Evolutionary conservation across 2,113 vertebrate species (phyloP).

Genomic region (Lepus americanus): DNA sequence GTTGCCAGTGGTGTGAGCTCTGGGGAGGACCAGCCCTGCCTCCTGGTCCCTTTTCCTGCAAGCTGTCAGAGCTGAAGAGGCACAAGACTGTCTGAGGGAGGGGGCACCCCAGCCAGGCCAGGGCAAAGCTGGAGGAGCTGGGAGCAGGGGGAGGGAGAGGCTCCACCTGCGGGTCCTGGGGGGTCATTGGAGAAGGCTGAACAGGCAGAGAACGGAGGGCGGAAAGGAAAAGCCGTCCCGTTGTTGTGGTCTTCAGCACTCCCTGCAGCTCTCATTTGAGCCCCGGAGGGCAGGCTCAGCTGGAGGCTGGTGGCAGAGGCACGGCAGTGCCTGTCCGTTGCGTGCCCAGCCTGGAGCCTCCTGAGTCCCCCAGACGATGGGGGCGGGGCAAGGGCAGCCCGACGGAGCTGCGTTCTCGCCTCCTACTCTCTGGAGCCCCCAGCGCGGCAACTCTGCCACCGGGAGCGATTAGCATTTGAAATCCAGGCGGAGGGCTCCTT

Average conservation of each 20-base stretch:
- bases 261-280: neutral
- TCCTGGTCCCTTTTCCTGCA: neutral
- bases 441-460: slow-evolving; percentile 58
- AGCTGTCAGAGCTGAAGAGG: neutral
- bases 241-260: neutral
- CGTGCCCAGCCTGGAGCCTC: neutral
- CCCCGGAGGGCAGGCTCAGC: neutral
- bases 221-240: neutral
- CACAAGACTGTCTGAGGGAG: neutral
- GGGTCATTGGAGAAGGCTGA: neutral
- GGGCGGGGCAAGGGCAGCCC: neutral
- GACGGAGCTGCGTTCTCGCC: neutral
- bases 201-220: neutral
- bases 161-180: neutral
- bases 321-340: too few species aligned
- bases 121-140: neutral
- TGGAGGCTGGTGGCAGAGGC: neutral
- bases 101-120: neutral
- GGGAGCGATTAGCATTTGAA: slow-evolving; percentile 82
- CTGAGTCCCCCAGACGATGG: neutral
- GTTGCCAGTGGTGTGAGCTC: neutral
- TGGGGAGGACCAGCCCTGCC: accelerated
- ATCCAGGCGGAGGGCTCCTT: slow-evolving; percentile 73
- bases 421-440: neutral
- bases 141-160: too few species aligned